Evolutionary conservation across 2,797 vertebrate species (phyloP).

Genomic region (Cirrhinus molitorella): DNA sequence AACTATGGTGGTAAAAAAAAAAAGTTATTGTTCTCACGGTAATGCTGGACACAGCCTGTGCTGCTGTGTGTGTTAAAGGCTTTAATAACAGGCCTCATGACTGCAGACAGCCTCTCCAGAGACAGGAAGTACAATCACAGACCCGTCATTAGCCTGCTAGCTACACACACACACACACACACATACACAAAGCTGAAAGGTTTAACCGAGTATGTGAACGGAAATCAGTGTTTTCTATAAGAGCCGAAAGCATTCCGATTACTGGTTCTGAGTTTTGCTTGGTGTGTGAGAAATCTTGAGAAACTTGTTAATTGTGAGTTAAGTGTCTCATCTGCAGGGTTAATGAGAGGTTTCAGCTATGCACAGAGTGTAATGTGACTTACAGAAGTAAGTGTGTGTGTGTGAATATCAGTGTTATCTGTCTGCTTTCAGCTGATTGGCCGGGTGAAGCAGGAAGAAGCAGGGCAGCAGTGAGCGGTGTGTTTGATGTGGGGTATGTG

Average conservation of each 20-base stretch:
- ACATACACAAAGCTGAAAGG: neutral
- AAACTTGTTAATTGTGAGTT: constrained; percentile 9
- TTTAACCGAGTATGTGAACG: neutral
- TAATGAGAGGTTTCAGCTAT: constrained; percentile 52
- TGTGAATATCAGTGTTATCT: constrained; percentile 58
- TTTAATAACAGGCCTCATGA: constrained; percentile 47
- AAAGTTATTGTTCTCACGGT: neutral
- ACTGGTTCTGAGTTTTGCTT: neutral
- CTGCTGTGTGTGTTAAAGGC: constrained; percentile 27
- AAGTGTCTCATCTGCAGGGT: constrained; percentile 25
- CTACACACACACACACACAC: neutral
- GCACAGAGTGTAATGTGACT: constrained; percentile 11
- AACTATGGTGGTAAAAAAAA: neutral
- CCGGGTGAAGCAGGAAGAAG: constrained; percentile 71
- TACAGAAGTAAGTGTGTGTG: constrained; percentile 34
- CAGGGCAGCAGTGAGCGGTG: constrained; percentile 69
- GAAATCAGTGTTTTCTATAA: neutral
- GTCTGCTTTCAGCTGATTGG: constrained; percentile 60
- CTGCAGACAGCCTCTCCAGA: constrained; percentile 29
- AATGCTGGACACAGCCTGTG: neutral
- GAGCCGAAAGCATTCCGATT: neutral
- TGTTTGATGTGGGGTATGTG: constrained; percentile 72
- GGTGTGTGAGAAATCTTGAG: neutral
- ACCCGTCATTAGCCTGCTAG: constrained; percentile 46
- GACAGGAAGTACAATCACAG: constrained; percentile 42